A percentile compares a stretch with the other conserved stretches of the same genome.
These are phyloP conservation scores for Apodemus agrarius DNA, from an alignment of 2,797 vertebrate species.

Conservation along the genomic window DNA sequence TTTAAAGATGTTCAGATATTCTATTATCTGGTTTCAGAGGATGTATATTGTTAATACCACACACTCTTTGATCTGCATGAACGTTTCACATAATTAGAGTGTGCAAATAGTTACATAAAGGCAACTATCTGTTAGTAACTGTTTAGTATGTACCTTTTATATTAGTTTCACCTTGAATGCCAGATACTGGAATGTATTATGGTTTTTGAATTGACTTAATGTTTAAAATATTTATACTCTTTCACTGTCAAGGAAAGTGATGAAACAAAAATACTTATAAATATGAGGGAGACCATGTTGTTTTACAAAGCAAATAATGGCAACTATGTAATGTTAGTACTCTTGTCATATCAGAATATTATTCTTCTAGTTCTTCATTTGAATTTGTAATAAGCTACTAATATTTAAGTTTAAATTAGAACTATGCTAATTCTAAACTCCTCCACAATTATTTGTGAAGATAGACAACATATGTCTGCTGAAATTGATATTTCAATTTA, in stretches of 20 bases:
- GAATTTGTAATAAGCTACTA: conserved; percentile 24
- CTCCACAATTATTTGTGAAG: conserved; percentile 44
- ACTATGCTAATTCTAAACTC: neutral
- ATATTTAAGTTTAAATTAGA: conserved; percentile 54
- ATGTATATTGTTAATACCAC: neutral
- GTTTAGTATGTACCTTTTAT: conserved; percentile 1
- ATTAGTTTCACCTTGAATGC: neutral
- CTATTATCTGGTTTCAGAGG: conserved; percentile 39
- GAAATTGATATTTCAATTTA: conserved; percentile 65
- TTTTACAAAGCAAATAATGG: conserved; percentile 36
- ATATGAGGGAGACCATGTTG: neutral
- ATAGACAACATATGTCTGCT: conserved; percentile 36
- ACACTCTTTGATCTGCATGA: neutral
- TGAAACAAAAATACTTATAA: neutral
- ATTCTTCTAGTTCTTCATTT: neutral
- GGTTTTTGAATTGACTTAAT: neutral
- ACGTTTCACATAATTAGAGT: neutral
- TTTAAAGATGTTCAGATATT: conserved; percentile 23
- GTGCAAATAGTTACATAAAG: neutral
- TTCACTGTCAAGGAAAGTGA: neutral
- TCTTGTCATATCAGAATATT: neutral
- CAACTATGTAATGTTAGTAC: neutral
- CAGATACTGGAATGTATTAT: neutral
- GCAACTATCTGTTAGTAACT: neutral
- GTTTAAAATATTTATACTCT: neutral